phyloP scores from a whole-genome alignment of 2,888 invertebrate species.

The Pseudococcus longispinus region DNA sequence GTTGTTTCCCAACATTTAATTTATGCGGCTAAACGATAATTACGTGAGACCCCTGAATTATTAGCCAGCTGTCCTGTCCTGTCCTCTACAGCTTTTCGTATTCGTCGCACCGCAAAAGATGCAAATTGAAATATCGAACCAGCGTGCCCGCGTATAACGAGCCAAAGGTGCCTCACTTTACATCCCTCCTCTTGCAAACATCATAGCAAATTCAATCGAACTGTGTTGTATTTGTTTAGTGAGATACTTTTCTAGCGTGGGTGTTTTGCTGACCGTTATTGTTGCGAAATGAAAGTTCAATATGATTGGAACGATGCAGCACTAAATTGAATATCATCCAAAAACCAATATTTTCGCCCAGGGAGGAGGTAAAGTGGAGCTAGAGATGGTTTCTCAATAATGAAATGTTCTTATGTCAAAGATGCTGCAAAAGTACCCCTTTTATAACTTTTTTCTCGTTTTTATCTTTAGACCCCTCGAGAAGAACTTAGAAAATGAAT shows the following conservation, averaged over 20 bases:
- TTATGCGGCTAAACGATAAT: not conserved
- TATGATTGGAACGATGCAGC: not conserved
- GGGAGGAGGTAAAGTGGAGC: not conserved
- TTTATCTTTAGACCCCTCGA: not conserved
- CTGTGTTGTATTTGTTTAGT: not conserved
- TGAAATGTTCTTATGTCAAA: not conserved
- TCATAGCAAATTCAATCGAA: not conserved
- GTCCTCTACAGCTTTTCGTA: not conserved
- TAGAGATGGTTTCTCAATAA: not conserved
- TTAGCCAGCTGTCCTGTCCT: not conserved
- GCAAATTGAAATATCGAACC: slow-evolving; percentile 1
- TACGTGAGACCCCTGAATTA: slow-evolving; percentile 2
- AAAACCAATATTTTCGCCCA: not conserved
- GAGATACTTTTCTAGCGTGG: not conserved
- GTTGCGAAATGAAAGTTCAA: not conserved
- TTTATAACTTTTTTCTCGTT: not conserved
- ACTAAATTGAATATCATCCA: not conserved
- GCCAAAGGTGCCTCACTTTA: not conserved
- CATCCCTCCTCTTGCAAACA: not conserved
- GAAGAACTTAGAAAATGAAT: not conserved
- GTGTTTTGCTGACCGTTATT: not conserved
- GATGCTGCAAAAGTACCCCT: not conserved
- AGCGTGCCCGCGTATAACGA: not conserved
- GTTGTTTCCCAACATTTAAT: not conserved
- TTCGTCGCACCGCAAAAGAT: not conserved